Evolutionary conservation across 2,113 vertebrate species (phyloP), one percentile per base, ranked within the genome.

Genomic region (cat (Felis catus)): DNA sequence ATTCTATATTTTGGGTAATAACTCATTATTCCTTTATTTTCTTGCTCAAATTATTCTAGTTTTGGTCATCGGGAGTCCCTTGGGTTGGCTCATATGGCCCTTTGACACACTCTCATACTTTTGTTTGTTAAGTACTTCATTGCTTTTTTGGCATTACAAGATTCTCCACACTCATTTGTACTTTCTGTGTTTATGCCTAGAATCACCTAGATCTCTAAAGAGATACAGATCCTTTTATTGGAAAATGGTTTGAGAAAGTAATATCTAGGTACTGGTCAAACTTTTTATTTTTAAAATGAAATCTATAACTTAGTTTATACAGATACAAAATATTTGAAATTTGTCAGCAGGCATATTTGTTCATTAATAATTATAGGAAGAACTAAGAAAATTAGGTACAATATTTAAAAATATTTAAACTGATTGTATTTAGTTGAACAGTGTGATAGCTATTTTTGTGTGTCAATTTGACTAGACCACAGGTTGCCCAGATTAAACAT

Each of bases 101-200:
- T 41, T 79, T 58, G 7, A 61, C 3, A 73, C 53, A 10, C 5
- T 2, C 1, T 36, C 23, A 58, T 36, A 1, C 4, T 71, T 83
- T 88, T 27, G 3, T 14, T 65, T 76, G 33, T 68, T 51, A 16
- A 61, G 11, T 21, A 84, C 21, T 41, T 66, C 55, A 12, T 33
- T 84, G 33, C 0, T 68, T 86, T 86, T 23, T 4, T 48, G 8
- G 3, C 21, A 31, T 58, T 84, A 29, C 2, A 68, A 79, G 19
- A 19, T 31, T 73, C 3, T 65, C 45, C 63, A 89, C 10, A 18
- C 3, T 36, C 19, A 39, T 65, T 61, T 78, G 13, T 36, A 61
- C 0, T 65, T 55, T 48, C 5, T 2, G 0, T 48, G 0, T 21
- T 11, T 79, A 71, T 2, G 65, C 23, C 14, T 41, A 83, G 2